These are phyloP conservation scores for Pharmacophagus antenor DNA, from an alignment of 2,888 invertebrate species.

Conservation along the genomic window DNA sequence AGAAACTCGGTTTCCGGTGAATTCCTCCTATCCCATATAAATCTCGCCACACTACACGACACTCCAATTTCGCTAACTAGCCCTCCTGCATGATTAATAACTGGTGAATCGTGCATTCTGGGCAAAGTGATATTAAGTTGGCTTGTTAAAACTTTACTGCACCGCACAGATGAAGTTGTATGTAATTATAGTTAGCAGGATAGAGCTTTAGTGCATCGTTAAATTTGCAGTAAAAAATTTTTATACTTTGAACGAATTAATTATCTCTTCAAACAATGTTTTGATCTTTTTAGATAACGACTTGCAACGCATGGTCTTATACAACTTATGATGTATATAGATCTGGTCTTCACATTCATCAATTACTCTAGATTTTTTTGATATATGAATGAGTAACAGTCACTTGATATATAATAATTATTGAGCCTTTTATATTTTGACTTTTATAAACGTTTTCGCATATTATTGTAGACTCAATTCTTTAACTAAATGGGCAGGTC, in stretches of 20 bases:
- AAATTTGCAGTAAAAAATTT: slow-evolving; percentile 15
- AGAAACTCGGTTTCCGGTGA: slow-evolving; percentile 37
- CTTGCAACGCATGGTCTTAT: neutral
- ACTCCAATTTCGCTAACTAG: slow-evolving; percentile 74
- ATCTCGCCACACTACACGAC: slow-evolving; percentile 54
- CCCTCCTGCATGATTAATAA: slow-evolving; percentile 78
- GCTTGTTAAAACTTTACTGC: slow-evolving; percentile 79
- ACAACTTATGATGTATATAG: too few relatives aligned
- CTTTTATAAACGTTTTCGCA: too few relatives aligned
- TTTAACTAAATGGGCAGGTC: too few relatives aligned
- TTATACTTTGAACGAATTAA: neutral
- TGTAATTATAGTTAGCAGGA: slow-evolving; percentile 52
- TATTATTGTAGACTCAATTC: too few relatives aligned
- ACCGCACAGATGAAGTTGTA: slow-evolving; percentile 65
- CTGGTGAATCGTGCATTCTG: slow-evolving; percentile 74
- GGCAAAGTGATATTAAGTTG: slow-evolving; percentile 80
- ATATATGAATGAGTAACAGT: too few relatives aligned
- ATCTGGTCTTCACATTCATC: too few relatives aligned
- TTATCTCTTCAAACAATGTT: neutral
- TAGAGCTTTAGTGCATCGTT: slow-evolving; percentile 22
- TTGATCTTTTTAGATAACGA: neutral
- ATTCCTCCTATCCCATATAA: slow-evolving; percentile 38
- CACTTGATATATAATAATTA: too few relatives aligned
- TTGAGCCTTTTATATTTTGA: too few relatives aligned
- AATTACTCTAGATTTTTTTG: too few relatives aligned